Evolutionary conservation across 2,888 invertebrate genomes (phyloP).

Genomic region (Dusona sp.): DNA sequence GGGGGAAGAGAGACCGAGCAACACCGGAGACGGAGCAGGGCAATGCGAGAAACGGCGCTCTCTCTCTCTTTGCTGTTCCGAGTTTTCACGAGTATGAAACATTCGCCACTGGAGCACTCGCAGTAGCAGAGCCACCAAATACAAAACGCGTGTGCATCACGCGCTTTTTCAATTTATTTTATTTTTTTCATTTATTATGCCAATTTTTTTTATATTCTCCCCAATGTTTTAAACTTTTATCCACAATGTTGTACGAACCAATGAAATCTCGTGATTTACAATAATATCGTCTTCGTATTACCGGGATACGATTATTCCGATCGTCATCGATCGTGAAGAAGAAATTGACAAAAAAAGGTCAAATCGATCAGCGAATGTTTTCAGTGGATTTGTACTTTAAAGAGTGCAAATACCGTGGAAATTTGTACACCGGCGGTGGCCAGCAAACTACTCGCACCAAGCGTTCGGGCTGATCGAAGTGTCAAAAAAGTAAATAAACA

Average conservation of each 20-base stretch:
- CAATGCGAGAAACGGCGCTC: constrained; percentile 21
- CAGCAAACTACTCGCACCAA: neutral
- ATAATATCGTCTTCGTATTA: neutral
- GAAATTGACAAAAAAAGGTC: neutral
- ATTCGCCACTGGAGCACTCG: constrained; percentile 16
- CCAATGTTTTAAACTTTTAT: neutral
- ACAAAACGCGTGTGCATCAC: neutral
- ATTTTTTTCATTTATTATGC: neutral
- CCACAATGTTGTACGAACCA: neutral
- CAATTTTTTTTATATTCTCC: neutral
- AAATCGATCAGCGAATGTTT: neutral
- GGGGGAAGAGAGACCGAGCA: constrained; percentile 2
- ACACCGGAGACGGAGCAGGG: neutral
- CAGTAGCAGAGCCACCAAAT: neutral
- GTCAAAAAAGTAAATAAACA: constrained; percentile 38
- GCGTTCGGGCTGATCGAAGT: neutral
- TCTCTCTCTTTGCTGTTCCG: neutral
- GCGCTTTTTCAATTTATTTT: neutral
- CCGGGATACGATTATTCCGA: neutral
- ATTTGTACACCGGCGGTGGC: neutral
- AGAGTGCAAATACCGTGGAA: neutral
- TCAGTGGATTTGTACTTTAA: neutral
- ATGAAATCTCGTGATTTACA: neutral
- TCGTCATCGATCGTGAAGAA: neutral
- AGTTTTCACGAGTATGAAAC: constrained; percentile 12